Evolutionary conservation across 2,888 invertebrate species (phyloP), one percentile per base, ranked within the genome.

Genomic region (Himalopsyche tibetana): DNA sequence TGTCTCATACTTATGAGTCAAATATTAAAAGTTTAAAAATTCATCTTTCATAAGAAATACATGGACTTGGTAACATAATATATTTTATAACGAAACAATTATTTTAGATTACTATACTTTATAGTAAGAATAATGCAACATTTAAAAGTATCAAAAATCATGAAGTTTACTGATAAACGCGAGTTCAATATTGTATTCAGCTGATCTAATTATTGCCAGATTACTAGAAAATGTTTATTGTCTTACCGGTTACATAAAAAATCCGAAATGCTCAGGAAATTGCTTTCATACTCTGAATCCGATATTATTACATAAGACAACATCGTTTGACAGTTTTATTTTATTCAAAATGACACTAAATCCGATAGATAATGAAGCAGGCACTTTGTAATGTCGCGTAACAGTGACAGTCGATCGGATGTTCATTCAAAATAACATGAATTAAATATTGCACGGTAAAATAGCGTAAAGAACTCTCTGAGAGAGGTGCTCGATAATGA

Each of bases 361-460:
- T 74, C 28, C 74, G 74, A 36, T 36, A 15, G 74, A 74, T 74
- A 74, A 74, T 74, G 74, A 74, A 74, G 74, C 36, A 74, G 74
- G 74, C 38, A 74, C 74, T 74, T 74, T 74, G 74, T 36, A 74
- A 28, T 74, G 74, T 74, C 74, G 74, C 74, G 55, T 81, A 40
- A 82, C 82, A 69, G 55, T 69, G 83, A 81, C 84, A 36, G 82
- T 51, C 63, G 63, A 84, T 86, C 83, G 86, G 84, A 86, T 84
- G 86, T 84, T 63, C 84, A 63, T 79, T 69, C 55, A 63, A 84
- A 86, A 86, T 86, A 84, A 84, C 86, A 84, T 56, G 82, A 86
- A 86, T 86, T 84, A 86, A 86, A 86, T 86, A 84, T 86, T 86
- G 86, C 86, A 84, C 42, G 79, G 82, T 55, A 82, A 84, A 55